Evolutionary conservation across 2,797 vertebrate species (phyloP), one percentile per base, ranked within the genome.

Genomic region (Pelobates cultripes): DNA sequence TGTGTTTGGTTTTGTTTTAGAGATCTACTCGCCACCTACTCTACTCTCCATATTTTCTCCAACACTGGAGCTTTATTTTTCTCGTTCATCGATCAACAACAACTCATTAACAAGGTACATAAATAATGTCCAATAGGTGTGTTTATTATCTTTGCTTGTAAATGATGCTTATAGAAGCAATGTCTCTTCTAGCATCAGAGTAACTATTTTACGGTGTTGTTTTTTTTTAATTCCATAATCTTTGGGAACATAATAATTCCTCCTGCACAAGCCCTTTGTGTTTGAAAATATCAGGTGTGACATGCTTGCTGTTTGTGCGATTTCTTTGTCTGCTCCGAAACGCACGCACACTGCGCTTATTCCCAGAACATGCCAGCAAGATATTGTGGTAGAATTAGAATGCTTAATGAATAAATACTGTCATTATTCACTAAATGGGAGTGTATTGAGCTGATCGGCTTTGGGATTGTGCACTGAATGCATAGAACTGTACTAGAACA

Each of bases 351-450:
- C 41, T 66, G 64, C 63, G 77, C 72, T 9, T 51, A 66, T 79
- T 79, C 57, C 44, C 51, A 60, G 67, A 79, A 70, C 77, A 84
- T 55, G 77, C 67, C 82, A 83, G 70, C 71, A 70, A 51, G 61
- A 73, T 45, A 81, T 74, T 78, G 63, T 68, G 73, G 73, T 68
- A 71, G 69, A 79, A 83, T 78, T 70, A 83, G 63, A 74, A 73
- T 14, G 43, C 71, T 70, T 83, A 83, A 79, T 83, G 55, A 73
- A 78, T 78, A 83, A 83, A 78, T 70, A 83, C 76, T 70, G 71
- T 83, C 71, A 83, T 83, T 83, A 83, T 74, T 74, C 72, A 45
- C 77, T 70, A 77, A 79, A 83, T 74, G 63, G 76, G 63, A 64
- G 71, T 63, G 53, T 43, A 70, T 78, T 55, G 15, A 74, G 78